phyloP scores from a whole-genome alignment of 2,113 vertebrate genomes.

The Oryzias curvinotus region DNA sequence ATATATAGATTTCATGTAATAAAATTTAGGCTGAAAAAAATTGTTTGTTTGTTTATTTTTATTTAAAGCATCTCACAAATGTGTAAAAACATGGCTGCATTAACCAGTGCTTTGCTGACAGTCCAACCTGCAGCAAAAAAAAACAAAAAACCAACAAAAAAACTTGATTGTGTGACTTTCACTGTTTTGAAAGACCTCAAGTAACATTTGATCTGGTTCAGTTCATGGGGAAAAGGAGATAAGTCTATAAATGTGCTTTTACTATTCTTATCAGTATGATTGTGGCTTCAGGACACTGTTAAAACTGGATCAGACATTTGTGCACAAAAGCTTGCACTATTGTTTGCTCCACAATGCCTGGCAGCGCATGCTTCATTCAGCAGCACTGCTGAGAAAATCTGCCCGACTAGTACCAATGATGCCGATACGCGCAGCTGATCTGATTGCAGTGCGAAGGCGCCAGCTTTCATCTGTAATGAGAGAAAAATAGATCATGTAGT shows the following conservation, averaged over 20 bases:
- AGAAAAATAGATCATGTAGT: conserved; percentile 61
- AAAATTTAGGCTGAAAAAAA: too few relatives aligned
- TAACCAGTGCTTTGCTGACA: conserved; percentile 6
- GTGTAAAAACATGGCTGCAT: too few relatives aligned
- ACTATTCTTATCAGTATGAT: conserved; percentile 52
- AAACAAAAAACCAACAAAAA: too few relatives aligned
- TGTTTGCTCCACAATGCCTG: conserved; percentile 64
- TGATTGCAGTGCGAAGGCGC: conserved; percentile 48
- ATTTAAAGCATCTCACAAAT: too few relatives aligned
- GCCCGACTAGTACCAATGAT: conserved; percentile 49
- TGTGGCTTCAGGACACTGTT: conserved; percentile 43
- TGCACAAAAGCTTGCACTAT: conserved; percentile 55
- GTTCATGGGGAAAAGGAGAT: conserved; percentile 24
- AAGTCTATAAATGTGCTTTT: conserved; percentile 49
- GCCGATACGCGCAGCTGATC: conserved; percentile 49
- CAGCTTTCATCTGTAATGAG: conserved; percentile 50
- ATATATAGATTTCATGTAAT: too few relatives aligned
- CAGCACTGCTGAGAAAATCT: conserved; percentile 46
- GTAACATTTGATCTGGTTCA: conserved; percentile 25
- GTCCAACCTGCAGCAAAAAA: background rate
- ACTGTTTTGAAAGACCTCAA: conserved; percentile 19
- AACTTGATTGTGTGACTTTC: conserved; percentile 14
- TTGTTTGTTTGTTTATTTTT: too few relatives aligned
- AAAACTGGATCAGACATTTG: conserved; percentile 55
- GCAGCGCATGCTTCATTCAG: conserved; percentile 44